Evolutionary conservation across 64 coral and sea anemone genomes (phyloP).

Genomic region (Pocillopora damicornis): DNA sequence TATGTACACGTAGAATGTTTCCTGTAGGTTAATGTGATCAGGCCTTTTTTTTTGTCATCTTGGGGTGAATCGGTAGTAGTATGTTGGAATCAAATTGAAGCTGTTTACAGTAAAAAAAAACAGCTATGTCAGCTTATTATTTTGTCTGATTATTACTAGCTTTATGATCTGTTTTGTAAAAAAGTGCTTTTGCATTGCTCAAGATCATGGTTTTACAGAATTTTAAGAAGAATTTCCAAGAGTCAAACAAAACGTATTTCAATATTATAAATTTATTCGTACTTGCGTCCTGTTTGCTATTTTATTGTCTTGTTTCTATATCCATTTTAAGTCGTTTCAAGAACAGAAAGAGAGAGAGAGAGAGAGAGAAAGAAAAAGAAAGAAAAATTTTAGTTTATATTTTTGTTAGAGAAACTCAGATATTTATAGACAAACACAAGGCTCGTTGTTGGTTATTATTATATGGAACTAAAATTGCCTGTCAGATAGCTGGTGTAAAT

Average conservation of each 20-base stretch:
- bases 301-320: constrained; percentile 43
- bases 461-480: constrained; percentile 32
- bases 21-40: neutral
- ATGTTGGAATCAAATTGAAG: constrained; percentile 32
- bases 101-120: neutral
- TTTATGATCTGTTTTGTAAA: neutral
- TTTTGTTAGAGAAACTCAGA: constrained; percentile 56
- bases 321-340: constrained; percentile 33
- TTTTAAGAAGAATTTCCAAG: constrained; percentile 12
- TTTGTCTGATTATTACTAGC: neutral
- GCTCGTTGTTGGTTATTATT: constrained; percentile 24
- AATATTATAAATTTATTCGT: constrained; percentile 48
- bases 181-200: constrained; percentile 8
- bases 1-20: neutral
- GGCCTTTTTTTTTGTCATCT: neutral
- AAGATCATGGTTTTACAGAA: constrained; percentile 25
- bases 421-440: constrained; percentile 49
- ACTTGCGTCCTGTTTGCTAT: constrained; percentile 42
- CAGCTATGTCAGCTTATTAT: neutral
- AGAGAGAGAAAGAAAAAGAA: constrained; percentile 8
- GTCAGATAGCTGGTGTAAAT: constrained; percentile 32
- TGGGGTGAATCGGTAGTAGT: neutral
- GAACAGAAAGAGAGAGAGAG: constrained; percentile 8
- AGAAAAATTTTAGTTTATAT: constrained; percentile 52
- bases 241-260: constrained; percentile 23